These are phyloP conservation scores for Amiota communis DNA, from an alignment of 2,888 invertebrate genomes.

Conservation along the genomic window DNA sequence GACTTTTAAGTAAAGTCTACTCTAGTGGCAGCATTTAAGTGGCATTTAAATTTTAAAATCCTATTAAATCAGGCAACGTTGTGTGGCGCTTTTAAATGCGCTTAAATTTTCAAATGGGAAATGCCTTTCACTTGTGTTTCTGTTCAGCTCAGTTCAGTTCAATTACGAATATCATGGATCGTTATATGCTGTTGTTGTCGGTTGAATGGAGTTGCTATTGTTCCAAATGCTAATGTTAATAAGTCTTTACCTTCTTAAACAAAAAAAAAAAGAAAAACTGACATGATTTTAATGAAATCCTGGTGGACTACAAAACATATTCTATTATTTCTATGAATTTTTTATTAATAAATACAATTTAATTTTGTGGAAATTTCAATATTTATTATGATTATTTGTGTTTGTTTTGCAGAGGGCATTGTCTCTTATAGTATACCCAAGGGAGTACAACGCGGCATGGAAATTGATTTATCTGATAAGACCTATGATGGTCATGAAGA, in stretches of 20 bases:
- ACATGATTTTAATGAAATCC: not conserved
- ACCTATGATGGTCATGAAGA: conserved; percentile 84
- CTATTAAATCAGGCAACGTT: conserved; percentile 24
- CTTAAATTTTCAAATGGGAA: conserved; percentile 26
- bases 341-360: not conserved
- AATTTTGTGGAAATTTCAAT: not conserved
- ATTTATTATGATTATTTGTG: not conserved
- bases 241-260: not conserved
- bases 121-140: conserved; percentile 27
- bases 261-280: no score
- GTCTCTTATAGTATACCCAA: conserved; percentile 86
- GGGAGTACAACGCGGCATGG: conserved; percentile 80
- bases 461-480: conserved; percentile 84
- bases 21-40: conserved; percentile 27
- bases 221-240: not conserved
- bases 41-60: conserved; percentile 29
- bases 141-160: not conserved
- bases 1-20: conserved; percentile 21
- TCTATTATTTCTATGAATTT: not conserved
- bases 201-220: not conserved
- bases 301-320: not conserved
- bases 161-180: no score
- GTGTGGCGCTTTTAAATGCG: conserved; percentile 18
- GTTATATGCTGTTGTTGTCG: not conserved
- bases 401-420: conserved; percentile 78